phyloP scores from a whole-genome alignment of 2,113 vertebrate genomes.

The Archocentrus centrarchus region DNA sequence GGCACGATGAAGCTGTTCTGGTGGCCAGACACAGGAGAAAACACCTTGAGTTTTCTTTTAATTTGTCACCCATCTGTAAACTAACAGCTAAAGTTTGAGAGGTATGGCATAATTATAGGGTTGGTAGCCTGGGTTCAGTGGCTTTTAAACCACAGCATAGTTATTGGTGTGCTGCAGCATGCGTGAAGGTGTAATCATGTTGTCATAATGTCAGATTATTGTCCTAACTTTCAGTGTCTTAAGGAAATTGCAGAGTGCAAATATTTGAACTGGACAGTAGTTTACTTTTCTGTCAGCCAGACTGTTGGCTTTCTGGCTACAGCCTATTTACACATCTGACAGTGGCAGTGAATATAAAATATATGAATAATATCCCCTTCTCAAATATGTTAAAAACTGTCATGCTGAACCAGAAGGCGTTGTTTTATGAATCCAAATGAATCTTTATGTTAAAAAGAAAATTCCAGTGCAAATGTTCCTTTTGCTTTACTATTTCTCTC shows the following conservation, averaged over 20 bases:
- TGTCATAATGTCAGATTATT: not conserved
- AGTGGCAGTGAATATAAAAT: conserved; percentile 15
- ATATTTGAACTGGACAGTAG: not conserved
- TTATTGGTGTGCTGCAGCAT: not conserved
- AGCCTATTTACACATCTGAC: conserved; percentile 20
- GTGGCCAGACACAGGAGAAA: not conserved
- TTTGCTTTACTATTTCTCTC: not conserved
- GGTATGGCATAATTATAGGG: conserved; percentile 17
- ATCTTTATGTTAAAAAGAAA: conserved; percentile 3
- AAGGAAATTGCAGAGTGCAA: not conserved
- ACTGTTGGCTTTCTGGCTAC: conserved; percentile 12
- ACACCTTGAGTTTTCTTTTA: not conserved
- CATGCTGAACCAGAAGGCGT: conserved; percentile 22
- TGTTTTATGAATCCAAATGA: conserved; percentile 26
- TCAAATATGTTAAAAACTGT: conserved; percentile 33
- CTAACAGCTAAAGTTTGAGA: not conserved
- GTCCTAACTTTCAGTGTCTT: not conserved
- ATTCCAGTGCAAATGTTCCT: not conserved
- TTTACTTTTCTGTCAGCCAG: not conserved
- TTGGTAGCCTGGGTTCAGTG: not conserved
- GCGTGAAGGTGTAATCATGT: not conserved
- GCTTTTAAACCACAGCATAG: not conserved
- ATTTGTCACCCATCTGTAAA: not conserved
- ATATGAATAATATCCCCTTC: not conserved
- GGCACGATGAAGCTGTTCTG: not conserved